Evolutionary conservation across 1,140 invertebrate species (phyloP), one percentile per base, ranked within the genome.

Genomic region (Listronotus bonariensis): DNA sequence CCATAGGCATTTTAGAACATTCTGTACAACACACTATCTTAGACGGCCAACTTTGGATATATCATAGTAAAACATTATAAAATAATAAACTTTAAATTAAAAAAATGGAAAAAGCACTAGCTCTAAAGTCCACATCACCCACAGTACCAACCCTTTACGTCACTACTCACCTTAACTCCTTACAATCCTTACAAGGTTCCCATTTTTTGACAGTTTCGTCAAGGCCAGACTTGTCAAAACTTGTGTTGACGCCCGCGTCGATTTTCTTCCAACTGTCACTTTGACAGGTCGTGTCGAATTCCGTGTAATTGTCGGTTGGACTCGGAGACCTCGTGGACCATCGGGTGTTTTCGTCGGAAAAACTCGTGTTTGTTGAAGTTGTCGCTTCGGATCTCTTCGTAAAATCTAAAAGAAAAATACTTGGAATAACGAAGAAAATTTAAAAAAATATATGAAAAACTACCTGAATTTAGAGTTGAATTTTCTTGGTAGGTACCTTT

Each of bases 281-380:
- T 51, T 32, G 58, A 20, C 46, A 63, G 10, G 54, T 60, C 14
- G 43, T 61, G 15, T 68, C 67, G n/a, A 32, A 60, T n/a, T 66
- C 64, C 6, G 64, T 69, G 34, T 55, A 64, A 20, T 53, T 60
- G 12, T 55, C 59, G 7, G 40, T 60, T 9, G 17, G 26, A 14
- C 61, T 65, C 3, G 55, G 57, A 14, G 62, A 66, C 46, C 59
- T 59, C n/a, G 48, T 59, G 4, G 62, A 65, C 55, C 56, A 68
- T 20, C 55, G 51, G 10, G 60, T 68, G 26, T 68, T 59, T 46
- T 66, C 68, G 8, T 69, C 63, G 10, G 68, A 66, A 48, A 66
- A 69, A 54, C 63, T 69, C 8, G 52, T 65, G 9, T 38, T 42
- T 20, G 36, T 46, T 3, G 63, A 63, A 4, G 49, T 52, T n/a